Percentiles rank a stretch among this genome's conserved stretches.
Conservation (phyloP, 92 coral and sea anemone species). For the Porites evermanni region DNA sequence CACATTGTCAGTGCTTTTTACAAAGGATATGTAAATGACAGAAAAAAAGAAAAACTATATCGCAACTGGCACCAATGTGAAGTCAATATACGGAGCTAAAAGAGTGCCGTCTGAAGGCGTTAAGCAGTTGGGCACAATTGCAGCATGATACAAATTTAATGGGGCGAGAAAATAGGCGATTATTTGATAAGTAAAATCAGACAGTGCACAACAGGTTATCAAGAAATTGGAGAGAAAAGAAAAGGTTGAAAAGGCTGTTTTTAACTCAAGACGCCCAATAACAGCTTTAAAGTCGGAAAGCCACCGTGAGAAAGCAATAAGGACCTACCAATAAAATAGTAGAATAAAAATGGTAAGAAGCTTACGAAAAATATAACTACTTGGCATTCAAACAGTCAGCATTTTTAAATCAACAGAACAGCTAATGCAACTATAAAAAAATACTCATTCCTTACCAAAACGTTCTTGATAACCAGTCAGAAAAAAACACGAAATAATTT, state of each 20-base stretch:
- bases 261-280: not conserved
- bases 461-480: not conserved
- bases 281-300: not conserved
- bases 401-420: not conserved
- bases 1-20: not conserved
- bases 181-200: not conserved
- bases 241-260: not conserved
- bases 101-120: not conserved
- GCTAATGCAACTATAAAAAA: not conserved
- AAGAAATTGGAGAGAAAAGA: not conserved
- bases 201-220: not conserved
- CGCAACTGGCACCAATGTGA: not conserved
- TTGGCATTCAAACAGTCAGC: not conserved
- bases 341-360: not conserved
- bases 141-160: not conserved
- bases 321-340: not conserved
- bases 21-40: not conserved
- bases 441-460: not conserved
- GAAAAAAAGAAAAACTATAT: not conserved
- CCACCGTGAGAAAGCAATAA: not conserved
- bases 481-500: not conserved
- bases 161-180: not conserved
- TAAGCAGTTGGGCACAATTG: not conserved
- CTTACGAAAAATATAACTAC: not conserved
- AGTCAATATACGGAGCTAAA: not conserved